phyloP scores from a whole-genome alignment of 2,797 vertebrate genomes.

The Sylvilagus floridanus region DNA sequence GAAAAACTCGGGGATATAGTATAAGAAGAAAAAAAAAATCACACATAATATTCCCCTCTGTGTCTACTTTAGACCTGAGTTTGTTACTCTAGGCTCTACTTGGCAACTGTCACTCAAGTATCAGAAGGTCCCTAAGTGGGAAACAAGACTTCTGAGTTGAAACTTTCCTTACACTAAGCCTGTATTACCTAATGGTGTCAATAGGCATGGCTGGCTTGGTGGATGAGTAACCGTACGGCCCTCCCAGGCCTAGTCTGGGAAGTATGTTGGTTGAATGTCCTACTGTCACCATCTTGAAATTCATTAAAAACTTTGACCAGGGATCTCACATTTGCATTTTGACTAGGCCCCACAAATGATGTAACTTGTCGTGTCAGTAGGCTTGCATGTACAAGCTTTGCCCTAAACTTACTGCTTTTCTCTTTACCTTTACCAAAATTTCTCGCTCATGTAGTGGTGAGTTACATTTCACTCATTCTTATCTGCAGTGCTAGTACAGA shows the following conservation, averaged over 20 bases:
- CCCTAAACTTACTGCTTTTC: not conserved
- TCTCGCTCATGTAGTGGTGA: not conserved
- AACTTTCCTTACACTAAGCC: not conserved
- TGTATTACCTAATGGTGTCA: not conserved
- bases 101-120: not conserved
- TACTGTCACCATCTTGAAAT: not conserved
- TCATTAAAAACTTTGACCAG: not conserved
- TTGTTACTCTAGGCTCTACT: not conserved
- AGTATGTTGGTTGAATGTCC: too few relatives aligned
- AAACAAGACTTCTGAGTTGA: not conserved
- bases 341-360: not conserved
- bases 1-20: slow-evolving; percentile 77
- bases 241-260: too few relatives aligned
- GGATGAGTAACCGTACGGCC: too few relatives aligned
- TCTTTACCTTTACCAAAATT: not conserved
- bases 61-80: slow-evolving; percentile 75
- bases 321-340: not conserved
- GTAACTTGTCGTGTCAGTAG: not conserved
- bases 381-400: not conserved
- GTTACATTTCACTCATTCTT: not conserved
- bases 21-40: slow-evolving; percentile 71
- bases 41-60: slow-evolving; percentile 61
- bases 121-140: not conserved
- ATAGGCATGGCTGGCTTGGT: not conserved
- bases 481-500: not conserved